Evolutionary conservation across 2,888 invertebrate species (phyloP).

Genomic region (Thyatira batis): DNA sequence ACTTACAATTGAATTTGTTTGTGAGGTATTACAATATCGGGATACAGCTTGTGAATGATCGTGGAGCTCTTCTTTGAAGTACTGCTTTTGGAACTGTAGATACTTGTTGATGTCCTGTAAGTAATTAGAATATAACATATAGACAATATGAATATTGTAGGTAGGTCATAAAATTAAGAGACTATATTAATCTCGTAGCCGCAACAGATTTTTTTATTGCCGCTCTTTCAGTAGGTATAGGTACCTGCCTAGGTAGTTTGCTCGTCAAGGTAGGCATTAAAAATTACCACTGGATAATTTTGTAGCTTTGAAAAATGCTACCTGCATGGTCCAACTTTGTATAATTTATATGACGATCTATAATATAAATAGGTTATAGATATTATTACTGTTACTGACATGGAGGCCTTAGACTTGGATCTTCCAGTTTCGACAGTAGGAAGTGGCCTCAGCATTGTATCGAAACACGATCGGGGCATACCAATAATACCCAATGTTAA

Average conservation of each 20-base stretch:
- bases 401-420: slow-evolving; percentile 58
- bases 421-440: slow-evolving; percentile 40
- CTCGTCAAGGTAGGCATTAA: too few relatives aligned
- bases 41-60: slow-evolving; percentile 42
- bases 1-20: slow-evolving; percentile 48
- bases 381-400: slow-evolving; percentile 32
- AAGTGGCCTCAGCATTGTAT: slow-evolving; percentile 78
- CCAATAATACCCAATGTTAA: slow-evolving; percentile 84
- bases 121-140: slow-evolving; percentile 3
- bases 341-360: too few relatives aligned
- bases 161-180: too few relatives aligned
- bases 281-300: too few relatives aligned
- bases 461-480: slow-evolving; percentile 76
- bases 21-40: slow-evolving; percentile 51
- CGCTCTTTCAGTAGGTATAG: too few relatives aligned
- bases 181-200: too few relatives aligned
- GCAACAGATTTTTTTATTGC: too few relatives aligned
- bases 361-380: too few relatives aligned
- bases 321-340: too few relatives aligned
- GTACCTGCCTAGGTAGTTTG: too few relatives aligned
- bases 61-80: slow-evolving; percentile 47
- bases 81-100: slow-evolving; percentile 38
- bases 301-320: too few relatives aligned
- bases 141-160: too few relatives aligned
- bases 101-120: slow-evolving; percentile 45